phyloP scores from a whole-genome alignment of 2,113 vertebrate genomes.

The Potamarius usumacintae region DNA sequence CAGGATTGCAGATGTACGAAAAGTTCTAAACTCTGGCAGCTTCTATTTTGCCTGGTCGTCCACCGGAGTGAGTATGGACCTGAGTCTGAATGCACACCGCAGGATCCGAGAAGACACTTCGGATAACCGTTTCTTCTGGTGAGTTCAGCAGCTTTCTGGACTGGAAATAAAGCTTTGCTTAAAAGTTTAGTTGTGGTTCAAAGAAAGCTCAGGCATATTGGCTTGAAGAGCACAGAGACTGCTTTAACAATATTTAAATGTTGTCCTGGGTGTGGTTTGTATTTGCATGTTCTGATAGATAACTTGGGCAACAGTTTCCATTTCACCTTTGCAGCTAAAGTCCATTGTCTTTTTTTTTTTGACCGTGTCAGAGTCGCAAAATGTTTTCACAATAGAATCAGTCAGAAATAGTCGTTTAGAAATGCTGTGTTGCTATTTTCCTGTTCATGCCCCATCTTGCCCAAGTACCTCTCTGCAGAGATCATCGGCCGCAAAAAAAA shows the following conservation, averaged over 20 bases:
- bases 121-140: constrained; percentile 98
- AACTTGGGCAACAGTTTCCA: background rate
- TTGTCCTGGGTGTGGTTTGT: background rate
- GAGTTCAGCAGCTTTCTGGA: constrained; percentile 56
- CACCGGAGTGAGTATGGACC: constrained; percentile 85
- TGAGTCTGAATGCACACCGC: constrained; percentile 93
- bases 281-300: constrained; percentile 1
- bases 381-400: background rate
- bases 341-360: background rate
- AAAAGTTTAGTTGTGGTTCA: background rate
- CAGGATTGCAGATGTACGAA: constrained; percentile 89
- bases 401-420: background rate
- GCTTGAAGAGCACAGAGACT: background rate
- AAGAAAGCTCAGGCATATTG: background rate
- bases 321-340: background rate
- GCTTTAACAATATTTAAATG: background rate
- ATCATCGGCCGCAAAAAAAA: background rate
- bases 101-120: constrained; percentile 88
- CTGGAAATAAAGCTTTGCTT: background rate
- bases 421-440: background rate
- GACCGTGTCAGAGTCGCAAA: background rate
- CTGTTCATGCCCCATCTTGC: background rate
- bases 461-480: background rate
- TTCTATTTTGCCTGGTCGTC: constrained; percentile 98
- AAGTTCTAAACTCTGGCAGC: constrained; percentile 92